These are phyloP conservation scores for Hyla sarda DNA, from an alignment of 2,113 vertebrate genomes.

Conservation along the genomic window DNA sequence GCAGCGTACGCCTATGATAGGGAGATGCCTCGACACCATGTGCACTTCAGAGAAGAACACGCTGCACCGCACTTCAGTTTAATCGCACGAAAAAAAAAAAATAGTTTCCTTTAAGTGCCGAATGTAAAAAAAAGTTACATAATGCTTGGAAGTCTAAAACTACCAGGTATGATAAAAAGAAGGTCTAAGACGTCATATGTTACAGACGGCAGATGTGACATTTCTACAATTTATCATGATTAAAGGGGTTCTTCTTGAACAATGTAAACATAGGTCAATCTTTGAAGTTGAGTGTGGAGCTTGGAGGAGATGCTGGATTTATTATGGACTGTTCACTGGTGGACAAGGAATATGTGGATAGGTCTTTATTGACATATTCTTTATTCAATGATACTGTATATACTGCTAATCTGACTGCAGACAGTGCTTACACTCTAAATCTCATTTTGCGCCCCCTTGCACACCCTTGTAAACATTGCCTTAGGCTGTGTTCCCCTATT, in stretches of 20 bases:
- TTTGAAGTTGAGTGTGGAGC: too few relatives aligned
- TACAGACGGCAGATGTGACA: neutral
- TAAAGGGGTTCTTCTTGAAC: neutral
- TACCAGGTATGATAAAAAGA: neutral
- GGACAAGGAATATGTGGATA: too few relatives aligned
- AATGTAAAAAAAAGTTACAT: neutral
- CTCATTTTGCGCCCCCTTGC: too few relatives aligned
- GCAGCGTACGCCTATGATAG: constrained; percentile 2
- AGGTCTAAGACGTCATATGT: neutral
- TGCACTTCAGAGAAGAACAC: constrained; percentile 20
- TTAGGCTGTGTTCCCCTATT: too few relatives aligned
- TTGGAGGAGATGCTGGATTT: too few relatives aligned
- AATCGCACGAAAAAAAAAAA: neutral
- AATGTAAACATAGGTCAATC: neutral
- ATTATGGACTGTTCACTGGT: too few relatives aligned
- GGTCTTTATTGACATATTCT: too few relatives aligned
- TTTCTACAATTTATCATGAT: neutral
- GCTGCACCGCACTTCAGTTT: neutral
- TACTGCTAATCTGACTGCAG: too few relatives aligned
- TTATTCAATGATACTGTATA: too few relatives aligned
- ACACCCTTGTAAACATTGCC: too few relatives aligned
- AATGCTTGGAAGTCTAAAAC: neutral
- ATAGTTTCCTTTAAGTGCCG: neutral
- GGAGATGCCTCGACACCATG: neutral
- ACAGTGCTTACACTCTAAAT: too few relatives aligned